Base-by-base conservation (phyloP, 2,888 invertebrate genomes). In the Athalia cordata region DNA sequence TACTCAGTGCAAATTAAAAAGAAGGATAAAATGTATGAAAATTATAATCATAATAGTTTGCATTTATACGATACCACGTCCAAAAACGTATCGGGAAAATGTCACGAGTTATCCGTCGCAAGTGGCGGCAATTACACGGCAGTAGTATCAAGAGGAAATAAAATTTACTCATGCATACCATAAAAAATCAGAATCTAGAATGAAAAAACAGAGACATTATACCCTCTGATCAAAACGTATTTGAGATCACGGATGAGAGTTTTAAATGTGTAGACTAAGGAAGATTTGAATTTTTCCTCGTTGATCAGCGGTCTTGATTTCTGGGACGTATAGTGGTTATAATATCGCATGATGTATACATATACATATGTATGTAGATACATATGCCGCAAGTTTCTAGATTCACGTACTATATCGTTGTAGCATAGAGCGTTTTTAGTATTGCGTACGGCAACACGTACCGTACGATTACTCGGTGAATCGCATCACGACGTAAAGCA, bases 271-370 rank as follows among this genome's bases (percentile, higher is more conserved):
- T 29, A 6, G 52, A 7, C 29, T 13, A 13, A 59, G 47, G 59
- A 59, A 57, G 13, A 72, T 61, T 72, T 59, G n/a, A 68, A 45
- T 59, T 13, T 72, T 59, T 57, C 59, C 72, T 45, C 59, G 3
- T 59, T 47, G 59, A 59, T 49, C 47, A 57, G 72, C 72, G 57
- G 52, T 8, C 29, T 29, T 29, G 29, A 29, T 29, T 29, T 29
- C 29, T 29, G 6, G 68, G 43, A 55, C 49, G 52, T 55, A 29
- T 50, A 6, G n/a, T 52, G 6, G 15, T 64, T 49, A 66, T 15
- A 0, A 47, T 43, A 64, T 45, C 64, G 47, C 43, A 11, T 62
- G 11, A n/a, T 49, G 13, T 5, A 7, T 47, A 47, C 47, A 13
- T 8, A 11, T 7, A 1, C 5, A 61, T 29, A 62, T 59, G n/a